These are phyloP conservation scores for Micromys minutus DNA, from an alignment of 2,113 vertebrate genomes.

Conservation along the genomic window DNA sequence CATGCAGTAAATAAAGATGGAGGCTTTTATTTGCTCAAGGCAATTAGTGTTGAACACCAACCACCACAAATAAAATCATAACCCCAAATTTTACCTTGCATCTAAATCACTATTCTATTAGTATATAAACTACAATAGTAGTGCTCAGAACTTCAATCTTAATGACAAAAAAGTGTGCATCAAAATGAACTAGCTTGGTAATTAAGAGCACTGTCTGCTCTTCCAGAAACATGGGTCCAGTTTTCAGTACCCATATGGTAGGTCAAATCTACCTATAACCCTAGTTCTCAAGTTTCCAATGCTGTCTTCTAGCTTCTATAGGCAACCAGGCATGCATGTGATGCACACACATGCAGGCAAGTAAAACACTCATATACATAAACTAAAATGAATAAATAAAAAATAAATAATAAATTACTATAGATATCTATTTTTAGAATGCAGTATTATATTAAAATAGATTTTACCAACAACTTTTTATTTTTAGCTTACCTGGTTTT, in stretches of 20 bases:
- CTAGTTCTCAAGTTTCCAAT: neutral
- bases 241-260: neutral
- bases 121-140: neutral
- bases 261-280: neutral
- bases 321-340: neutral
- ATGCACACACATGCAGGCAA: neutral
- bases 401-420: neutral
- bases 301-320: neutral
- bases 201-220: neutral
- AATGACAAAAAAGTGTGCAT: neutral
- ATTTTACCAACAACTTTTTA: neutral
- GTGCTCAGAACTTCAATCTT: neutral
- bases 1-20: accelerated
- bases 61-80: neutral
- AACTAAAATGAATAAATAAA: neutral
- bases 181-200: neutral
- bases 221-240: neutral
- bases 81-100: no score
- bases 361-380: neutral
- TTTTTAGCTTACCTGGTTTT: neutral
- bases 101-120: neutral
- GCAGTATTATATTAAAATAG: neutral
- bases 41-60: accelerated
- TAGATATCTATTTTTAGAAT: neutral
- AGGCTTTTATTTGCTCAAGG: no score